Evolutionary conservation across 2,797 vertebrate species (phyloP).

Genomic region (Sebastes taczanowskii): DNA sequence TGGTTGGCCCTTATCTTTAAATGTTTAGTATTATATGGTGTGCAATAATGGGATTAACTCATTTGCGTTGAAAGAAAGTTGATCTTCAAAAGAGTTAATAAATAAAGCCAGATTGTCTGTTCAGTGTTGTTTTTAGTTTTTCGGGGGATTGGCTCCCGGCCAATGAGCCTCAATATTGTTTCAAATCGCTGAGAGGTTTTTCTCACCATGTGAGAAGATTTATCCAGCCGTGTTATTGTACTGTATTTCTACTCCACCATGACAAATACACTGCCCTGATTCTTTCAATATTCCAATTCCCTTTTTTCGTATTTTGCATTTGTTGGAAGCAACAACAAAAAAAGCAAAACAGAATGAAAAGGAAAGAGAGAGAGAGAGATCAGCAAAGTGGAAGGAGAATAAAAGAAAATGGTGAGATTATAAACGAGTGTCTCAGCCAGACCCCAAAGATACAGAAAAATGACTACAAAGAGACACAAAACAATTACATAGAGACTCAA

Average conservation of each 20-base stretch:
- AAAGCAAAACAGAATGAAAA: background rate
- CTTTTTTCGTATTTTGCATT: slow-evolving; percentile 24
- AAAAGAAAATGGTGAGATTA: background rate
- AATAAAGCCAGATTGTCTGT: background rate
- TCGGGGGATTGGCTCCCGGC: background rate
- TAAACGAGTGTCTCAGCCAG: background rate
- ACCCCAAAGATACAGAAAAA: background rate
- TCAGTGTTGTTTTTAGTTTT: slow-evolving; percentile 1
- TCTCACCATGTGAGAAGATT: slow-evolving; percentile 46
- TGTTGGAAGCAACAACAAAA: slow-evolving; percentile 19
- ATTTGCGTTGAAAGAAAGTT: background rate
- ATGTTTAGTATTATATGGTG: background rate
- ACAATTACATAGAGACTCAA: too few relatives aligned
- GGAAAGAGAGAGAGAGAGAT: background rate
- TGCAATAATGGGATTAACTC: background rate
- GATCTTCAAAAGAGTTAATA: background rate
- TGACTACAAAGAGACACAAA: background rate
- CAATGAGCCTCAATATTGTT: slow-evolving; percentile 32
- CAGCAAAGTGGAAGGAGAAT: background rate
- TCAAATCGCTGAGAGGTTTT: slow-evolving; percentile 46
- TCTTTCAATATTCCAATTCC: slow-evolving; percentile 60
- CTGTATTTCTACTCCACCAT: slow-evolving; percentile 58
- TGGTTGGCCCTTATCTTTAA: background rate
- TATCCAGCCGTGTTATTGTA: slow-evolving; percentile 51
- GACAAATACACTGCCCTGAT: slow-evolving; percentile 64